phyloP scores from a whole-genome alignment of 2,888 invertebrate species.

The Schizotus pectinicornis region DNA sequence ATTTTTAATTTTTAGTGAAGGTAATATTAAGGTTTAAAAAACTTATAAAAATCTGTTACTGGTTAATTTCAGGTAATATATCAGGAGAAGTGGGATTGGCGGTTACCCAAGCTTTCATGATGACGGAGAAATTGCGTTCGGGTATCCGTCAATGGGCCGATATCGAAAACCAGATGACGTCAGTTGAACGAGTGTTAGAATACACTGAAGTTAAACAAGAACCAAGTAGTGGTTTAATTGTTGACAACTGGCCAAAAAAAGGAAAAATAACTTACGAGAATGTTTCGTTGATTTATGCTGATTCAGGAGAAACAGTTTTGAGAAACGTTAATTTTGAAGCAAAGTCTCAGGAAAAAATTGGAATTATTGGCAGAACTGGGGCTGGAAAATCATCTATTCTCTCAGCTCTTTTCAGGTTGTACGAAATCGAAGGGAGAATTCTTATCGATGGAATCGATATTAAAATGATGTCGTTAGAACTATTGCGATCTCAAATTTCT shows the following conservation, averaged over 20 bases:
- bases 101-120: constrained; percentile 74
- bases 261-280: constrained; percentile 62
- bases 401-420: constrained; percentile 80
- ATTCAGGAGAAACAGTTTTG: constrained; percentile 72
- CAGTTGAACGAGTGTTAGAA: constrained; percentile 14
- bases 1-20: constrained; percentile 2
- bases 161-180: constrained; percentile 61
- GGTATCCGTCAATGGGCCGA: constrained; percentile 83
- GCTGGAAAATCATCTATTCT: constrained; percentile 86
- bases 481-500: constrained; percentile 73
- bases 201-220: constrained; percentile 52
- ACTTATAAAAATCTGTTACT: not conserved
- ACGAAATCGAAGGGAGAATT: constrained; percentile 76
- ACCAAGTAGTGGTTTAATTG: constrained; percentile 11
- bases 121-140: constrained; percentile 70
- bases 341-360: constrained; percentile 71
- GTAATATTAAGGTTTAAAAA: constrained; percentile 68
- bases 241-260: constrained; percentile 54
- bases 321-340: constrained; percentile 69
- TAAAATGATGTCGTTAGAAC: constrained; percentile 69
- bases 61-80: too few relatives aligned
- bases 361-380: constrained; percentile 85
- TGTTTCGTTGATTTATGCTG: constrained; percentile 69
- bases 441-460: constrained; percentile 77
- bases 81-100: constrained; percentile 63